Conservation (phyloP, 2,797 vertebrate species). For the Diplodus sargus region DNA sequence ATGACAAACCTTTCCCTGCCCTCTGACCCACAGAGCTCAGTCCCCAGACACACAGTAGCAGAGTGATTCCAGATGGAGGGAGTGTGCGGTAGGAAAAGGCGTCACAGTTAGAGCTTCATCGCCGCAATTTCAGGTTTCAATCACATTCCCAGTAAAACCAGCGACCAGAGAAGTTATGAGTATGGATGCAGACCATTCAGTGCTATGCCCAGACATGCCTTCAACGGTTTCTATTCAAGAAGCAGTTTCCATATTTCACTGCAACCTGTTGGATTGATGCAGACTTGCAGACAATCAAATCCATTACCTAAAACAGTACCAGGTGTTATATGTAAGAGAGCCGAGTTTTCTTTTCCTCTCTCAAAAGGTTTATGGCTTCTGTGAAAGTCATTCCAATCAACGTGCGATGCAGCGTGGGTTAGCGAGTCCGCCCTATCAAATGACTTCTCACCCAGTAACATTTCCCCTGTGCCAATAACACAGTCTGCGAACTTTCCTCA, state of each 20-base stretch:
- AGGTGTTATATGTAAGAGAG: constrained; percentile 57
- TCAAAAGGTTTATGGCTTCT: constrained; percentile 57
- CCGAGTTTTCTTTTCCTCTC: constrained; percentile 43
- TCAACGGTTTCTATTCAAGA: constrained; percentile 34
- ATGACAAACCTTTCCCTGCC: constrained; percentile 80
- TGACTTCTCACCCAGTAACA: constrained; percentile 72
- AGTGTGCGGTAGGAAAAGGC: constrained; percentile 56
- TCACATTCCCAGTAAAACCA: constrained; percentile 45
- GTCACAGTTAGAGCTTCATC: constrained; percentile 52
- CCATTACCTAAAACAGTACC: constrained; percentile 58
- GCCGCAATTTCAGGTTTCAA: constrained; percentile 44
- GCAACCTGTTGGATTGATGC: constrained; percentile 36
- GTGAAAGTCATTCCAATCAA: constrained; percentile 69
- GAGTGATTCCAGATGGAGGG: constrained; percentile 84
- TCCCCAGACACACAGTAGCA: constrained; percentile 78
- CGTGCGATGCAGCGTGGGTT: constrained; percentile 54
- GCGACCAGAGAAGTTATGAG: not conserved
- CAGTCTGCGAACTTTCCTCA: constrained; percentile 62
- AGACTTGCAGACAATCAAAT: constrained; percentile 47
- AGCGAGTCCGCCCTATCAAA: constrained; percentile 62
- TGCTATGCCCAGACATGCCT: constrained; percentile 19
- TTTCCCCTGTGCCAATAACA: constrained; percentile 57
- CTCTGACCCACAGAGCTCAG: constrained; percentile 75
- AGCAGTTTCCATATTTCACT: constrained; percentile 30
- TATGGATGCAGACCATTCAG: constrained; percentile 20